Evolutionary conservation across 2,797 vertebrate species (phyloP), one percentile per base, ranked within the genome.

Genomic region (Siniperca obscura): DNA sequence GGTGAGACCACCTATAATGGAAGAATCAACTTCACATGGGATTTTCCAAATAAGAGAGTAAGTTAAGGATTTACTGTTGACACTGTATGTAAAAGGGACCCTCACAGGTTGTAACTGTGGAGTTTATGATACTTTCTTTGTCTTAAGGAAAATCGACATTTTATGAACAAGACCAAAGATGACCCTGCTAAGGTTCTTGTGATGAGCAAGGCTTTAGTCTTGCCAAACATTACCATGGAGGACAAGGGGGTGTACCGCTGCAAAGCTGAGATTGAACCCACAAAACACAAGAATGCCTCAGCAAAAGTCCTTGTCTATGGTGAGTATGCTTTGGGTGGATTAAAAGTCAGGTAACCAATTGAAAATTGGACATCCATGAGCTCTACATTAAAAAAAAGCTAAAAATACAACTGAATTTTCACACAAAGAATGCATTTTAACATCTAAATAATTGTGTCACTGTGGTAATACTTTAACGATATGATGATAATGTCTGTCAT

Each of bases 211-310:
- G 44, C 52, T 21, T 78, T 98, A 76, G 69, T 66, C 10, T 86
- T 98, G 61, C 82, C 83, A 36, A 96, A 96, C 27, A 85, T 97
- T 38, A 97, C 97, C 50, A 82, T 91, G 90, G 92, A 95, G 27
- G 94, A 98, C 4, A 94, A 79, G 34, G 98, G 98, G 7, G 1
- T 22, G 0, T 98, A 98, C 55, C 64, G 7, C 34, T 98, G 98
- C 91, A 93, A 14, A 44, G 96, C 93, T 86, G 89, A 25, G 21
- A 7, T 78, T 64, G 81, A 56, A 3, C 36, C n/a, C 13, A 48
- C 0, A 0, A 50, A 6, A 1, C 4, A 56, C 36, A 80, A 73
- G 77, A 83, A 86, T 22, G 87, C 71, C 52, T 85, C 90, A 0
- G 91, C 91, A 74, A 95, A 89, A 0, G 93, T 98, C 14, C 73